These are phyloP conservation scores for Triplophysa dalaica DNA, from an alignment of 2,113 vertebrate species.

Conservation along the genomic window DNA sequence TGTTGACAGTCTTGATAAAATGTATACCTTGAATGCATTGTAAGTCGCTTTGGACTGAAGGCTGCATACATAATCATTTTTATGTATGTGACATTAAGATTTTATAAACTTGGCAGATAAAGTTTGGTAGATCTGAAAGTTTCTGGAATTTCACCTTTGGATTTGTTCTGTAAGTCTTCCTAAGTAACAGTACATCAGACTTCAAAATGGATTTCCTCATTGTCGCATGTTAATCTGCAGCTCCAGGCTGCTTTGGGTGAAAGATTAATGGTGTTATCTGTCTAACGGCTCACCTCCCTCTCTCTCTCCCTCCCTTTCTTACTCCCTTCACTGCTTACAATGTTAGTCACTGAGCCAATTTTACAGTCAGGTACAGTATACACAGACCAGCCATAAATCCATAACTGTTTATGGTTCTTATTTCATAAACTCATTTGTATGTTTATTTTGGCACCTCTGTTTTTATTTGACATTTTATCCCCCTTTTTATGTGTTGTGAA, in stretches of 20 bases:
- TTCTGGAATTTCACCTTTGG: too few relatives aligned
- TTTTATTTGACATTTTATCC: conserved; percentile 13
- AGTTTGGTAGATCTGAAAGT: not conserved
- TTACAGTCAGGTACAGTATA: conserved; percentile 98
- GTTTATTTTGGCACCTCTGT: conserved; percentile 6
- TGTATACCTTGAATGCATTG: too few relatives aligned
- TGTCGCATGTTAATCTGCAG: conserved; percentile 33
- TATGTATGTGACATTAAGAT: too few relatives aligned
- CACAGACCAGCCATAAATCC: conserved; percentile 33
- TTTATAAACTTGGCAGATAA: too few relatives aligned
- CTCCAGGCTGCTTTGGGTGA: conserved; percentile 31
- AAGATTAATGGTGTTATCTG: conserved; percentile 65
- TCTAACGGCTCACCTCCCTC: conserved; percentile 60
- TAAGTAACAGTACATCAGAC: not conserved
- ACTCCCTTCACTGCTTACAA: conserved; percentile 69
- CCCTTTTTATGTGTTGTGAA: conserved; percentile 26
- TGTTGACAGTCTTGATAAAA: too few relatives aligned
- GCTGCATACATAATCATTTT: too few relatives aligned
- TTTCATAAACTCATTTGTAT: not conserved
- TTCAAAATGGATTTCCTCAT: not conserved
- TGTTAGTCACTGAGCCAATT: conserved; percentile 94
- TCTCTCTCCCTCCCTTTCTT: conserved; percentile 66
- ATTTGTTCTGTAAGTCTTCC: not conserved
- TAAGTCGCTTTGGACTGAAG: too few relatives aligned
- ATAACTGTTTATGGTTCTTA: conserved; percentile 36